Evolutionary conservation across 2,888 invertebrate species (phyloP), one percentile per base, ranked within the genome.

Genomic region (Subacronicta megacephala): DNA sequence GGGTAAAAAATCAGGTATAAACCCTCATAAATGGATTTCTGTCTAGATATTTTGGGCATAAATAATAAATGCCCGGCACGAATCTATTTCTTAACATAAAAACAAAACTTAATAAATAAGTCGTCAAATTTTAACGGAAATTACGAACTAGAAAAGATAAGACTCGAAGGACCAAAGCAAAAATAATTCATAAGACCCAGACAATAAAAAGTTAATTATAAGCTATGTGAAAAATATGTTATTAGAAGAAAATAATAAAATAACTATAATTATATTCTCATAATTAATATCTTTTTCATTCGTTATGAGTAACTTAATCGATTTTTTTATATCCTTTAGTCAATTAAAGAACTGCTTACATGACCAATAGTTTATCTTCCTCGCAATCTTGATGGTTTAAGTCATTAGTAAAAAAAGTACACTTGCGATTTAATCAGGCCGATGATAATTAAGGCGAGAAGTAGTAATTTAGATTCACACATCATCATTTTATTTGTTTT

Each of bases 401-500:
- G 12, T 10, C 7, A 9, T 31, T 9, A 42, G 3, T n/a, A 7
- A 10, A 46, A 46, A 51, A 44, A 44, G 13, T 12, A n/a, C 3
- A 40, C 38, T 52, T 31, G 29, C 29, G 17, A 43, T 52, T 16
- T 60, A 47, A 63, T 67, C 46, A 20, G 5, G 13, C 7, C 52
- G 12, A 31, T 17, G 29, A 13, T 46, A 46, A 46, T 51, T 51
- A 61, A 7, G 17, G 23, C 35, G 9, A 17, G 17, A 9, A 43
- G 61, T 12, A 7, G 37, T 33, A 47, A 43, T 18, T 31, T 53
- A 45, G 35, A 17, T 44, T 53, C 16, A 44, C 53, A 62, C 69
- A 31, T 47, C 31, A n/a, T 60, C 35, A 33, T 61, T 49, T 7
- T 61, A 46, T 52, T 50, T 38, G 37, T 33, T 38, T 67, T 35